Base-by-base conservation (phyloP, 2,797 vertebrate genomes). In the Amphiprion clarkii region DNA sequence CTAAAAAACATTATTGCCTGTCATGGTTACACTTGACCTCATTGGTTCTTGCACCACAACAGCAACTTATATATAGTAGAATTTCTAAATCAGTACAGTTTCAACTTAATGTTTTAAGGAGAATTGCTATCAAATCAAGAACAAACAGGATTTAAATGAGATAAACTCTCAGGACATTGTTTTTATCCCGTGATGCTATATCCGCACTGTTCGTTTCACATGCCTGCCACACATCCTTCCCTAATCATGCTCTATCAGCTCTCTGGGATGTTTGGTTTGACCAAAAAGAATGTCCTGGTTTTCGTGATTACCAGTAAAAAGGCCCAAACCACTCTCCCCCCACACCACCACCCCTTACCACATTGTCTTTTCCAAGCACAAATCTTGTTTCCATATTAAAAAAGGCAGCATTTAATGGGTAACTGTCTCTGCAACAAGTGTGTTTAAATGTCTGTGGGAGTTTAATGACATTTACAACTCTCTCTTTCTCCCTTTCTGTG, bases 361-460 rank as follows among this genome's bases (percentile, higher is more conserved):
- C 87, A 78, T 79, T 77, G 81, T 88, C 87, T 81, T 85, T 89
- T 78, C 84, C 82, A 86, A 89, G 89, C 84, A 88, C 86, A 91
- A 90, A 84, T 89, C 86, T 83, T 90, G 89, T 94, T 95, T 95
- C 91, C 92, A 92, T 93, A 94, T 93, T 91, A 93, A 92, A 90
- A 84, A 88, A n/a, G 48, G 79, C 87, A 85, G 79, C 73, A 46
- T 89, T 94, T 95, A 93, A 94, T 87, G 78, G 83, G 90, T 84
- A 82, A 83, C 82, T 77, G 86, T 91, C 89, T 92, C 85, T 87
- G 83, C 87, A 92, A 93, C 89, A 93, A 86, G 87, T 87, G 91
- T 82, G 82, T 87, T 90, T 92, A 92, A 93, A 93, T 83, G 88
- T 83, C 91, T 94, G 93, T 72, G 94, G 92, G 84, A 89, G 79